Base-by-base conservation (phyloP, 1,140 invertebrate genomes). In the Geopemphigus sp. region DNA sequence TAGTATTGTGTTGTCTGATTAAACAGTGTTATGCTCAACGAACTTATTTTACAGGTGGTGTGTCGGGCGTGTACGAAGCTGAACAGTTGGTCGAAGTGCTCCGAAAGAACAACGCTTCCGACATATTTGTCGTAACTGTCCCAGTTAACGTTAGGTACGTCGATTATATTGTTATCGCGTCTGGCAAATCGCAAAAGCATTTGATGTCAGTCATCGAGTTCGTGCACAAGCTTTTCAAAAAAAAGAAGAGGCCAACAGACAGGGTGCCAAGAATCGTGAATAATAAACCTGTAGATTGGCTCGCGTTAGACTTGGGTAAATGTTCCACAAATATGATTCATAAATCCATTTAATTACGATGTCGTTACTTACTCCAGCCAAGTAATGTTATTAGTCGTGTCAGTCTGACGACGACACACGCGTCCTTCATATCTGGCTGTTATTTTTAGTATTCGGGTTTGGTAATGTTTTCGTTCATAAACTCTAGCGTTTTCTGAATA, bases 261-360 rank as follows among this genome's bases (percentile, higher is more conserved):
- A 82, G 85, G 29, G 87, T 93, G 82, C 91, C 94, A 4, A 89
- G 87, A 82, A 88, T 95, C 82, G 94, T 96, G 87, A 94, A 94
- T 29, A 87, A 90, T 86, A 89, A 74, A 90, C 89, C 63, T 87
- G 88, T 56, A n/a, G 82, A 95, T 82, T 98, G 95, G 96, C 89
- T 95, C 83, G 94, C 95, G 53, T 84, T 98, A 84, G 95, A 98
- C 89, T 88, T 98, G 87, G 93, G 94, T 94, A 86, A 74, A 80
- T 80, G n/a, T n/a, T n/a, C n/a, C n/a, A n/a, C n/a, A n/a, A n/a
- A n/a, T n/a, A n/a, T n/a, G n/a, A n/a, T n/a, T n/a, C n/a, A n/a
- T n/a, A n/a, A n/a, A n/a, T n/a, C n/a, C n/a, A n/a, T n/a, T n/a
- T n/a, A n/a, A n/a, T n/a, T n/a, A n/a, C n/a, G n/a, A n/a, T n/a